Evolutionary conservation across 2,113 vertebrate species (phyloP), one percentile per base, ranked within the genome.

Genomic region (Origma solitaria): DNA sequence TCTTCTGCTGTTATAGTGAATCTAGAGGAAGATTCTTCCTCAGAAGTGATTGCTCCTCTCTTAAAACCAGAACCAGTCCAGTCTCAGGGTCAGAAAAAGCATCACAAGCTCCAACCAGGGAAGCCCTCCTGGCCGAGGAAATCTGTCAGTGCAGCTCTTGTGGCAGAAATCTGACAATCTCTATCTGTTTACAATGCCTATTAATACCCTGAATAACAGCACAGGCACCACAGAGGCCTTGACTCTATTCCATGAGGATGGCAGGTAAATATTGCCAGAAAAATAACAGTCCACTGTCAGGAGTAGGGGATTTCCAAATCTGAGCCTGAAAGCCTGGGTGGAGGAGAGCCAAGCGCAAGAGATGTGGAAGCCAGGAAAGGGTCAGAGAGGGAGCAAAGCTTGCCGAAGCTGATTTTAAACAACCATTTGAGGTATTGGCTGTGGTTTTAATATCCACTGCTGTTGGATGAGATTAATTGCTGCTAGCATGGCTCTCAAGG

Each of bases 221-320:
- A 51, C 31, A 53, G 37, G 65, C 77, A 76, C 49, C 84, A 31
- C 25, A 49, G 75, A 84, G 45, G 21, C 86, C 77, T 75, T 82
- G 38, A 62, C 54, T 84, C 3, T 3, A 13, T 92, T 86, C 75
- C 65, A 71, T 40, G 73, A 66, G 56, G 50, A 66, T 45, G 71
- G 54, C n/a, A 83, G 68, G 68, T 90, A 90, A 94, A 81, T 66
- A 83, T 8, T 90, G 54, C 62, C 82, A 92, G 68, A 86, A 92
- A 88, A 90, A 60, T n/a, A 90, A 64, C 64, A 79, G 66, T 49
- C 42, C 30, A 2, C 2, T 44, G 23, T 66, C 11, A 11, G 62
- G 64, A 94, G 61, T 23, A 45, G 75, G 78, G 71, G 33, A 90
- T 92, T 97, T 96, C 90, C 86, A 88, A 78, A 88, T 42, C 58